phyloP scores from a whole-genome alignment of 2,113 vertebrate species.

The Zosterops japonicus region DNA sequence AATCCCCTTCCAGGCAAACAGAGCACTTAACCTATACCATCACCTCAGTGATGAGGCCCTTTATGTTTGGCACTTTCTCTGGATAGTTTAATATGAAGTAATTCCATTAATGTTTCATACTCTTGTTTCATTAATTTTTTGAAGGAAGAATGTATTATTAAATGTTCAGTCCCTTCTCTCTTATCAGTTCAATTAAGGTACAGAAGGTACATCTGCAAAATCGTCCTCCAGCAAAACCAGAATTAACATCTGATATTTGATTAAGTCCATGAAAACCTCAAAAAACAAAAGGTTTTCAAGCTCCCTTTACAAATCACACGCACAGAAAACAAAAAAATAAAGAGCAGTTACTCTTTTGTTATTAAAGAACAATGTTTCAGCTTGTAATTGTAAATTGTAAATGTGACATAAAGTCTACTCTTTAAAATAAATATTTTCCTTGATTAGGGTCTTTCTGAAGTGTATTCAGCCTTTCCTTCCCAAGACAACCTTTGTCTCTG shows the following conservation, averaged over 20 bases:
- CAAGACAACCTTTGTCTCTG: neutral
- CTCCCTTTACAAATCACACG: neutral
- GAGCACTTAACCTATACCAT: neutral
- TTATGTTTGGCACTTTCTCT: constrained; percentile 30
- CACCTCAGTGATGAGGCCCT: neutral
- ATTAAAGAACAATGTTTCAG: neutral
- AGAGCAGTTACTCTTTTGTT: neutral
- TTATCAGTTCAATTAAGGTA: constrained; percentile 41
- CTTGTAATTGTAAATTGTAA: neutral
- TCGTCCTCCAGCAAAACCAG: neutral
- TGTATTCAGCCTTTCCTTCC: neutral
- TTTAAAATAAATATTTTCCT: neutral
- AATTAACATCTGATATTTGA: constrained; percentile 11
- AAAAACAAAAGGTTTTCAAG: neutral
- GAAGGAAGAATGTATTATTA: constrained; percentile 55
- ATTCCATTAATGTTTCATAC: constrained; percentile 51
- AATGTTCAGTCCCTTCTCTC: constrained; percentile 29
- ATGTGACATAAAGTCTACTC: neutral
- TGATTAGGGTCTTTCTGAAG: neutral
- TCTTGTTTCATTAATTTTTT: constrained; percentile 57
- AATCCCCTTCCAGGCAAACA: neutral
- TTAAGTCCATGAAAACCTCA: neutral
- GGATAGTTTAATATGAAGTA: constrained; percentile 26
- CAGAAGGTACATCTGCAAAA: neutral
- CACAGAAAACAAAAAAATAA: neutral